phyloP scores from a whole-genome alignment of 2,113 vertebrate species.

The Manacus vitellinus region DNA sequence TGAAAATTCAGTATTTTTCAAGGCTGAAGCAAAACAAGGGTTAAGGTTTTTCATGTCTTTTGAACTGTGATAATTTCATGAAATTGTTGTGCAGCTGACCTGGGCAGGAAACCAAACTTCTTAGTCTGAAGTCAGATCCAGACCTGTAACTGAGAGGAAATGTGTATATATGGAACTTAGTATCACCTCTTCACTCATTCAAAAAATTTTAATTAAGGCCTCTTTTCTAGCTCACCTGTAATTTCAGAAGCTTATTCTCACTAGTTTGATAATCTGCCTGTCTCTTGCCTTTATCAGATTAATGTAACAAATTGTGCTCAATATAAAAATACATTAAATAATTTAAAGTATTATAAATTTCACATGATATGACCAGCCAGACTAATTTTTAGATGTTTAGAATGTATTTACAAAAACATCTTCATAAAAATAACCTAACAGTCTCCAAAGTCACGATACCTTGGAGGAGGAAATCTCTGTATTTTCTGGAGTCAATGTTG shows the following conservation, averaged over 20 bases:
- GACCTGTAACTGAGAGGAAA: not conserved
- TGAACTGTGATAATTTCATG: conserved; percentile 4
- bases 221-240: not conserved
- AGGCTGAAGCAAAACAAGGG: not conserved
- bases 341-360: not conserved
- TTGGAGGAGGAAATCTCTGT: not conserved
- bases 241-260: not conserved
- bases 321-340: not conserved
- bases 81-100: conserved; percentile 20
- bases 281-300: not conserved
- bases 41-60: not conserved
- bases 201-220: not conserved
- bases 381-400: not conserved
- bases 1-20: not conserved
- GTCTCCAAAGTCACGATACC: accelerated
- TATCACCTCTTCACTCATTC: not conserved
- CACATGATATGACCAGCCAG: not conserved
- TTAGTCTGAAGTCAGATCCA: conserved; percentile 3
- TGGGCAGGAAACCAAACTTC: conserved; percentile 26
- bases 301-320: not conserved
- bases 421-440: not conserved
- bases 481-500: not conserved
- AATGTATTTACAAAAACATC: not conserved
- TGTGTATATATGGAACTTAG: not conserved
- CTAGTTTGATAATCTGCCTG: not conserved